Base-by-base conservation (phyloP, 2,113 vertebrate genomes). In the Pangasianodon gigas region DNA sequence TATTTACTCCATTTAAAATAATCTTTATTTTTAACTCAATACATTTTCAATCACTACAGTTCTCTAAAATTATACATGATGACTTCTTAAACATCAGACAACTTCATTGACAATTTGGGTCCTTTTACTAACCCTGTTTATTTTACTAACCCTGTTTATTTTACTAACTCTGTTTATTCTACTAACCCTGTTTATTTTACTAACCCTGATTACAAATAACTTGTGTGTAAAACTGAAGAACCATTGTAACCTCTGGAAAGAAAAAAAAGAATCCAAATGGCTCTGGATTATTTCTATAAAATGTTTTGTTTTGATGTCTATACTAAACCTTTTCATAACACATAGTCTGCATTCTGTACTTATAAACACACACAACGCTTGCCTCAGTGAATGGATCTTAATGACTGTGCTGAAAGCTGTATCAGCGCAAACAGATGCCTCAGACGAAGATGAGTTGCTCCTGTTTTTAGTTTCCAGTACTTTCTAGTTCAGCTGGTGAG, bases 331-430 rank as follows among this genome's bases (percentile, higher is more conserved):
- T 74, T 74, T 37, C 7, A 1, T 9, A 75, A 41, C 71, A 3
- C 37, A 9, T 7, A 1, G 13, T 37, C 18, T 75, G 18, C 71
- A 21, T 44, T 41, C 16, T 75, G 2, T 21, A 44, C 16, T 32
- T 21, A 21, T 3, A 44, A 44, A 44, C 8, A 32, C 13, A 32
- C 4, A 24, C 29, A 67, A 13, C 2, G 41, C 19, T 21, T 24
- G 41, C 41, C 41, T 44, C 19, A 10, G 41, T 75, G 71, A 75
- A 75, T 85, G 9, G 44, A 9, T 29, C 60, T 32, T 85, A 85
- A 32, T 83, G 58, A 85, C 58, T 4, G 9, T 14, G 26, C 62
- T 67, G 60, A 48, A 85, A 85, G 56, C 83, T 65, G 37, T 90
- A 69, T 54, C 5, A 6, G 41, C 5, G 21, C 4, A 26, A 79